Evolutionary conservation across 2,797 vertebrate species (phyloP), one percentile per base, ranked within the genome.

Genomic region (Sparidentex hasta): DNA sequence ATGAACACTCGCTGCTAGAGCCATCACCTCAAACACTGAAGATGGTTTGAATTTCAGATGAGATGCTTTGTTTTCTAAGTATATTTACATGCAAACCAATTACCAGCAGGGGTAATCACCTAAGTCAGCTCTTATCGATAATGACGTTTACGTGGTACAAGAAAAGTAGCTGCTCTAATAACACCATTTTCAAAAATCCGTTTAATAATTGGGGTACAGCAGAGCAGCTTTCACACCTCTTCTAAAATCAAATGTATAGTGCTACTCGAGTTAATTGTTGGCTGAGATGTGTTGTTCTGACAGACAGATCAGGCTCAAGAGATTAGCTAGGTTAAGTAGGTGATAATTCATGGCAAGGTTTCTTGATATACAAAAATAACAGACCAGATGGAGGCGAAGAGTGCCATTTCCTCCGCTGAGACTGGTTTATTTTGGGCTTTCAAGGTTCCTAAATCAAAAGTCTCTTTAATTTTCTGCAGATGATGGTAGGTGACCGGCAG

Each of bases 1-100:
- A 85, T 71, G 33, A 83, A 74, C 56, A 16, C 43, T 65, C 11
- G 47, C 23, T 38, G 27, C 69, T 13, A n/a, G 41, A 44, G 46
- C 2, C 21, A 65, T 66, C 74, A 20, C 17, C 21, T 9, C 6
- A 62, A 68, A 54, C 54, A 56, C 33, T 23, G 20, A 38, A 38
- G 16, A 16, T 38, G 67, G 75, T 43, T 25, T 13, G 44, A 52
- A 12, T 69, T 71, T 64, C 18, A 56, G 6, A 47, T 13, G 38
- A 63, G n/a, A n/a, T n/a, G 54, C 14, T 50, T 55, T 54, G 13
- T 33, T 50, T 73, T 65, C 47, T 20, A 2, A 38, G 27, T 29
- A 9, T 33, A 47, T 71, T 41, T 52, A 50, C 29, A 29, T 54
- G 47, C n/a, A 58, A 4, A 20, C 16, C 12, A 27, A 51, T 64